Percentiles rank a stretch among this genome's conserved stretches.
phyloP scores from a whole-genome alignment of 1,140 invertebrate species.

The Drosophila equinoxialis region DNA sequence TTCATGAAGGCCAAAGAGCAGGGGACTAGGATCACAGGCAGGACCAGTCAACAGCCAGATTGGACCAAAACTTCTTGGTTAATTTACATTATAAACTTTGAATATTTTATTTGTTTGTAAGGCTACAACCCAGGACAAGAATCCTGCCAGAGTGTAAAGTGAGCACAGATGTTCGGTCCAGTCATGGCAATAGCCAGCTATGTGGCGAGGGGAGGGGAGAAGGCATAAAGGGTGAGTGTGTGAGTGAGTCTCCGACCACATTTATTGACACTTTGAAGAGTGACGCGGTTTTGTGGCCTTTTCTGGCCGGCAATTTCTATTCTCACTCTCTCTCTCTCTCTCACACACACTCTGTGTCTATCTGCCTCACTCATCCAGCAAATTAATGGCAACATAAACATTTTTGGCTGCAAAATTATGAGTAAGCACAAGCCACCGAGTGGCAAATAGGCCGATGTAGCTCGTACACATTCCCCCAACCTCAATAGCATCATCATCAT shows the following conservation, averaged over 20 bases:
- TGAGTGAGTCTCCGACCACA: slow-evolving; percentile 11
- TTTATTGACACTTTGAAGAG: slow-evolving; percentile 48
- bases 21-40: slow-evolving; percentile 1
- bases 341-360: not conserved
- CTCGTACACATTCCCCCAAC: not conserved
- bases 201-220: too few species aligned
- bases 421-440: not conserved
- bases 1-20: slow-evolving; percentile 37
- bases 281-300: slow-evolving; percentile 18
- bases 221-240: not conserved
- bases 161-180: slow-evolving; percentile 53
- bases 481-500: not conserved
- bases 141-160: slow-evolving; percentile 30
- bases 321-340: not conserved
- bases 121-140: too few species aligned
- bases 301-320: slow-evolving; percentile 12
- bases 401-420: slow-evolving; percentile 67
- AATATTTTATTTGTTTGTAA: slow-evolving; percentile 75
- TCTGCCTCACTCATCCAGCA: not conserved
- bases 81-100: slow-evolving; percentile 82
- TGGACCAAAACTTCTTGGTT: slow-evolving; percentile 69
- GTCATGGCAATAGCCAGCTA: not conserved
- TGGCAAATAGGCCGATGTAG: not conserved
- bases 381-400: slow-evolving; percentile 73
- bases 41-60: slow-evolving; percentile 19